Base-by-base conservation (phyloP, 53 echinoderm and acorn worm genomes). In the Pentamera pediparva region DNA sequence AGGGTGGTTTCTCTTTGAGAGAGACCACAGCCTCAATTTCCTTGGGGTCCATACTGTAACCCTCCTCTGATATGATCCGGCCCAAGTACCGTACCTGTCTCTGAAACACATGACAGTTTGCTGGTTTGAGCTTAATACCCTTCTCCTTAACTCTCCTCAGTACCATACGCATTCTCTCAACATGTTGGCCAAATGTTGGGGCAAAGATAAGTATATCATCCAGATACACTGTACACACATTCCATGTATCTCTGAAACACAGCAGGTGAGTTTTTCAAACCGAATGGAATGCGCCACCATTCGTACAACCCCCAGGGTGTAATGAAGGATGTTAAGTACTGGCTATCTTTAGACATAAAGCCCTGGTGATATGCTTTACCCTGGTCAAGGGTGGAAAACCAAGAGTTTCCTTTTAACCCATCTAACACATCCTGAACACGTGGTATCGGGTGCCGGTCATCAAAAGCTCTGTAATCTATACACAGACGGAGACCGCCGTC, bases 251-350 rank as follows among this genome's bases (percentile, higher is more conserved):
- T 32, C 38, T 76, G 76, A 27, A 50, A 77, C 4, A 75, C 67
- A 4, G 91, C 86, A 4, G 86, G 91, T 17, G 83, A 83, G 36
- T 91, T 89, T 21, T 39, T 77, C 30, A 89, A 32, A 0, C 89
- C 89, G 56, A 89, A 89, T 2, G 91, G 86, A 5, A 90, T 86
- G 7, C 86, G 38, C 0, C 76, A 71, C 86, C 86, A 90, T 36
- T 90, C 90, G 39, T 90, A 67, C 4, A 90, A 60, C 4, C 90
- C 90, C 86, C 91, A 90, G 6, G 86, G 91, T 2, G 90, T 90
- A 3, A 90, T 70, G 34, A 90, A 90, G 5, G 84, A 84, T 3
- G 83, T 83, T 13, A 83, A 49, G 25, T 67, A 76, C 6, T 39
- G 48, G 13, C 80, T 83, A 19, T 83, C 70, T 10, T 79, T 70